Base-by-base conservation (phyloP, 2,113 vertebrate species). In the Kobus ellipsiprymnus region DNA sequence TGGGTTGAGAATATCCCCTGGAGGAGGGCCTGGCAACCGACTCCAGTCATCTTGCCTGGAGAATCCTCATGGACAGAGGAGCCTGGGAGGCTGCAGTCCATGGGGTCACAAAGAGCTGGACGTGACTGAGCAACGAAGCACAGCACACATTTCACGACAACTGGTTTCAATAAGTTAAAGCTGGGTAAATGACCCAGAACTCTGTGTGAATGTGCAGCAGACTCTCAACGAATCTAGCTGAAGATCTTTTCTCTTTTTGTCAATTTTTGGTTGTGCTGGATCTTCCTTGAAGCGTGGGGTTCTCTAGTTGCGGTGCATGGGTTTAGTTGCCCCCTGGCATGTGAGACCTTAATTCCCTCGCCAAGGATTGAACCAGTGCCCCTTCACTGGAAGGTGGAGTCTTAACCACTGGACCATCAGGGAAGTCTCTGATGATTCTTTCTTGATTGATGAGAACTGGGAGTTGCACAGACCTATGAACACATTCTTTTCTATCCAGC, bases 91-190 rank as follows among this genome's bases (percentile, higher is more conserved):
- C 67, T 23, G 67, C 19, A 40, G n/a, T 40, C 17, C 67, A 23
- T 6, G 67, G 67, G n/a, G 10, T 71, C n/a, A 21, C 67, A 71
- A 36, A 71, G 64, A 36, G n/a, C 12, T 0, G 1, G 67, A 40
- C 67, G 40, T 0, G 10, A 71, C 19, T 71, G 67, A 71, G 67
- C 21, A 11, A 71, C 5, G 2, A 36, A 71, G 36, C 19, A 71
- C 67, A 40, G n/a, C 67, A 14, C 23, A 3, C 23, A 1, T 44
- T 40, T 74, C 71, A 25, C 0, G 1, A 1, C 36, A 40, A 40
- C 67, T 74, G 67, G 67, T 25, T 74, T 44, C 14, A 44, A 74
- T 14, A 11, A 44, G 36, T 27, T 77, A 44, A 7, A 77, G 23
- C 36, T 27, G 23, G 71, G 7, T 77, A 25, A 77, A 77, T 44